phyloP scores from a whole-genome alignment of 1,140 invertebrate genomes.

The Solenopsis invicta region DNA sequence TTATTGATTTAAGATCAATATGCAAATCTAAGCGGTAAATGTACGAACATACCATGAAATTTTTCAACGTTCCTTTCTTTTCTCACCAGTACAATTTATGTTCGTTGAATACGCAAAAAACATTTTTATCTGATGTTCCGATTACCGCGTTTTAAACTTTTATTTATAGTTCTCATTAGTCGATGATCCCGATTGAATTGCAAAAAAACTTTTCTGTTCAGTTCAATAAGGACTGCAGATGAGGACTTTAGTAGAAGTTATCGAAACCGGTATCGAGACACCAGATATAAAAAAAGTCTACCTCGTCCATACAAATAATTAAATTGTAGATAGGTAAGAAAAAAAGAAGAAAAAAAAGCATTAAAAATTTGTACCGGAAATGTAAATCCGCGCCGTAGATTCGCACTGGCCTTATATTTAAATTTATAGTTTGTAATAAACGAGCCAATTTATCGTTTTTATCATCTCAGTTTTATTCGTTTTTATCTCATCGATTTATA shows the following conservation, averaged over 20 bases:
- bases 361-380: neutral
- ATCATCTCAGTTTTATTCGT: constrained; percentile 4
- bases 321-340: too few relatives aligned
- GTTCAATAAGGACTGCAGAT: neutral
- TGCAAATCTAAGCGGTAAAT: neutral
- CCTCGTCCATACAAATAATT: neutral
- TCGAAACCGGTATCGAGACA: neutral
- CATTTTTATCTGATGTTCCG: too few relatives aligned
- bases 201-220: neutral
- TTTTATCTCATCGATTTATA: constrained; percentile 3
- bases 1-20: neutral
- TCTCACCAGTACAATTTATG: too few relatives aligned
- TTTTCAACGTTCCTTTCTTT: too few relatives aligned
- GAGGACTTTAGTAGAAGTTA: neutral
- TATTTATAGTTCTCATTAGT: neutral
- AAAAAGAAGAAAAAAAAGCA: neutral
- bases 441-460: neutral
- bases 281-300: neutral
- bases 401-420: neutral
- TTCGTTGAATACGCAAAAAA: too few relatives aligned
- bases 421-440: constrained; percentile 10
- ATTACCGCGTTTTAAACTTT: neutral
- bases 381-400: neutral
- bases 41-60: too few relatives aligned
- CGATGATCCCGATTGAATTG: neutral